Evolutionary conservation across 2,797 vertebrate species (phyloP).

Genomic region (Nyctibius grandis): DNA sequence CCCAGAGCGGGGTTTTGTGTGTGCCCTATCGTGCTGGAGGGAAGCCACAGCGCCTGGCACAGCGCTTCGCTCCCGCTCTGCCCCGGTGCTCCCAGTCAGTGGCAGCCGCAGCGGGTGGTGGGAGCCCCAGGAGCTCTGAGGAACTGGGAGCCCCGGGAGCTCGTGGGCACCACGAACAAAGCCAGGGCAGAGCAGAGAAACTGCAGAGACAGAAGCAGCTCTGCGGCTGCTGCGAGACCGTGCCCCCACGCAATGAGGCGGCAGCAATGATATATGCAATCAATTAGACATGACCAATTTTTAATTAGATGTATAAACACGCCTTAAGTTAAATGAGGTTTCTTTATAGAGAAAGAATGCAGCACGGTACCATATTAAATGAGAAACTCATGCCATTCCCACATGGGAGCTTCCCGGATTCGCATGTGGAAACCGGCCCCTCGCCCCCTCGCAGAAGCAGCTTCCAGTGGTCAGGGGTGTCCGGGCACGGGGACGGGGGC

Average conservation of each 20-base stretch:
- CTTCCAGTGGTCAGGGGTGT: background rate
- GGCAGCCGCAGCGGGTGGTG: no score
- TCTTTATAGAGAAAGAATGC: constrained; percentile 39
- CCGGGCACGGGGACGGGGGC: fast-evolving
- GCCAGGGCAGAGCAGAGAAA: background rate
- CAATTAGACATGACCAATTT: constrained; percentile 49
- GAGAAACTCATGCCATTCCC: constrained; percentile 34
- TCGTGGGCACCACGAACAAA: fast-evolving
- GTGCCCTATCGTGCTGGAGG: background rate
- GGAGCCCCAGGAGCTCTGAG: background rate
- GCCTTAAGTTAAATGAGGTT: constrained; percentile 40
- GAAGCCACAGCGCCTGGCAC: background rate
- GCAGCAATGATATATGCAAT: constrained; percentile 21
- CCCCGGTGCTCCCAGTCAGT: background rate
- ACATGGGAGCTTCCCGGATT: background rate
- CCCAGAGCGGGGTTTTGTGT: background rate
- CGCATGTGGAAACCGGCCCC: background rate
- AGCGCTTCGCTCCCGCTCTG: background rate
- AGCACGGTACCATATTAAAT: constrained; percentile 16
- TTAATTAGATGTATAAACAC: constrained; percentile 61
- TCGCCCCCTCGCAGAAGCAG: background rate
- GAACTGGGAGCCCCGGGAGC: background rate
- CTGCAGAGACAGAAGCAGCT: background rate
- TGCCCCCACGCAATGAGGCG: background rate
- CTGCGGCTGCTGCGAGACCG: background rate